Base-by-base conservation (phyloP, 2,797 vertebrate genomes). In the Australoheros facetus region DNA sequence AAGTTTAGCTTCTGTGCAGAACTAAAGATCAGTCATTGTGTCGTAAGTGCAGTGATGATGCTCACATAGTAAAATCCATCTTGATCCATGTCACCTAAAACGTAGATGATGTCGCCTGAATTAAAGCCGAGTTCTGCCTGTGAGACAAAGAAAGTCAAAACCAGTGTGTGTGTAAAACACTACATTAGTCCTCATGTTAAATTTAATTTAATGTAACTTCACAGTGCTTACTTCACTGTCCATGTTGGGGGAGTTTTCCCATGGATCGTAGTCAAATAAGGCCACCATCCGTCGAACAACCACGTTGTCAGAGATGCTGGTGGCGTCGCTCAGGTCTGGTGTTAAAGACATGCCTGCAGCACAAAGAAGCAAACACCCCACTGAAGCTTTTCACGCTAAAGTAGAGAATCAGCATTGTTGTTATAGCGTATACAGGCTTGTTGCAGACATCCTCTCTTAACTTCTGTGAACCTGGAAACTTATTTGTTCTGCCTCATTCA, bases 11-110 rank as follows among this genome's bases (percentile, higher is more conserved):
- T 53, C 3, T 56, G 11, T 62, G 30, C 16, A 75, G 8, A 58
- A 71, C 21, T 5, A 54, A 14, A 3, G 1, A n/a, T 3, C 1
- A 62, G 4, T 14, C 2, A 19, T 12, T 73, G 26, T 8, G 21
- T 2, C 42, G 7, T n/a, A 54, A 16, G 3, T 39, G 26, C 37
- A 58, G 9, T 82, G 28, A 6, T 17, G 32, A 57, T 64, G 91
- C 97, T 97, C 89, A 99, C 98, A 42, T 94, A 97, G 91, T 97
- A 99, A 95, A 99, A 99, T 12, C 98, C 98, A 55, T 99, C 98
- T 54, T 96, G 95, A 4, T 99, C 98, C 97, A 98, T 97, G 81
- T 95, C 95, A 6, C 97, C 97, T 26, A 97, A 94, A 73, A 98
- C 96, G n/a, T 96, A 97, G 42, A 99, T 98, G 70, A 98, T n/a